Percentiles rank a stretch among this genome's conserved stretches.
Evolutionary conservation across 2,797 vertebrate species (phyloP).

Genomic region (Cynodonichthys magdalenae): DNA sequence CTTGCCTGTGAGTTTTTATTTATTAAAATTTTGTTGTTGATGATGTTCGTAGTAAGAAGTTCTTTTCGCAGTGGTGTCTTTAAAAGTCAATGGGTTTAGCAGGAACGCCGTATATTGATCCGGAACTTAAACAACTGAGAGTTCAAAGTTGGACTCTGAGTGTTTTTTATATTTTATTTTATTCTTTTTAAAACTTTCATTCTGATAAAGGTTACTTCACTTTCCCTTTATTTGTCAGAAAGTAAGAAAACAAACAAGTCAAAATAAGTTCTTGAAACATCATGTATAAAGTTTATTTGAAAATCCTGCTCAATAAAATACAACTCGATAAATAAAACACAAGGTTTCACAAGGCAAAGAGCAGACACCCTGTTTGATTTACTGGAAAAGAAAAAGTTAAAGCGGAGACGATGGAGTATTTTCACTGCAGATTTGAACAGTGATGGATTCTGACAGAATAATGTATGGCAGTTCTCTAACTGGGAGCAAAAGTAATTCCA

Average conservation of each 20-base stretch:
- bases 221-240: neutral
- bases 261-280: neutral
- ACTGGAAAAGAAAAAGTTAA: neutral
- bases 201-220: neutral
- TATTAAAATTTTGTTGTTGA: neutral
- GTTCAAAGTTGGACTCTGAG: neutral
- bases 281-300: neutral
- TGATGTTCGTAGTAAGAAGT: neutral
- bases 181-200: neutral
- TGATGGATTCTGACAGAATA: neutral
- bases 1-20: neutral
- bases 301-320: neutral
- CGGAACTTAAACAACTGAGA: neutral
- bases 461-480: slow-evolving; percentile 7
- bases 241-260: neutral
- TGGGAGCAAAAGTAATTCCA: slow-evolving; percentile 20
- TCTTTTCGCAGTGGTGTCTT: neutral
- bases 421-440: neutral
- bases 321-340: neutral
- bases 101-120: neutral
- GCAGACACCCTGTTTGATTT: neutral
- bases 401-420: neutral
- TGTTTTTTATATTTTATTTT: neutral
- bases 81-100: neutral
- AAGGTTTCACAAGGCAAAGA: neutral